Base-by-base conservation (phyloP, 2,113 vertebrate genomes). In the Toxostoma redivivum region DNA sequence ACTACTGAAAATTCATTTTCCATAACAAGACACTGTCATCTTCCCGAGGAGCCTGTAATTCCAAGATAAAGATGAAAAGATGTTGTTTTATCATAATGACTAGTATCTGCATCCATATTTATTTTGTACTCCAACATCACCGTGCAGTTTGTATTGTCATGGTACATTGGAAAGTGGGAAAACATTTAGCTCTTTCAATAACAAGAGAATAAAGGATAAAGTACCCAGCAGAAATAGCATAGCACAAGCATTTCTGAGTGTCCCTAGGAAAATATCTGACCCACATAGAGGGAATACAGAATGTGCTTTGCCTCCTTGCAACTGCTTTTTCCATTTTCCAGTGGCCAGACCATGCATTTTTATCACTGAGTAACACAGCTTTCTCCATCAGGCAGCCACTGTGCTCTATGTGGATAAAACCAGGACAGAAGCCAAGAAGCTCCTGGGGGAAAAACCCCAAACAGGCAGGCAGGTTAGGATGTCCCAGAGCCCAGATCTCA, bases 41-140 rank as follows among this genome's bases (percentile, higher is more conserved):
- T 96, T 97, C 92, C 94, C 2, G 33, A 97, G 96, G 95, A 97
- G 95, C 79, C 97, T 97, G 96, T 95, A 97, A 98, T 96, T 97
- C 92, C 95, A 95, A 97, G 96, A 97, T 97, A 98, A 98, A 97
- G 95, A 97, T 98, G 96, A 97, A 95, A 97, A 98, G 95, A 97
- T 97, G 96, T 94, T 97, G 79, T 96, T 97, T 97, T 95, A 95
- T 97, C 96, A 79, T 96, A 97, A 97, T 92, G 96, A 97, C 97
- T 88, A 25, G 37, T 93, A 97, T 97, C 96, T 93, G 90, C 95
- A 96, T 91, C 92, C 88, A 65, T 90, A 97, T 97, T 98, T 98
- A 97, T 94, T 98, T 96, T 98, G 89, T 93, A 74, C 70, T 97
- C 79, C 66, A 2, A 96, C 95, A 96, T 92, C 94, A 96, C 91